Percentiles rank a stretch among this genome's conserved stretches.
phyloP scores from a whole-genome alignment of 2,888 invertebrate species.

The Taphrorychus bicolor region DNA sequence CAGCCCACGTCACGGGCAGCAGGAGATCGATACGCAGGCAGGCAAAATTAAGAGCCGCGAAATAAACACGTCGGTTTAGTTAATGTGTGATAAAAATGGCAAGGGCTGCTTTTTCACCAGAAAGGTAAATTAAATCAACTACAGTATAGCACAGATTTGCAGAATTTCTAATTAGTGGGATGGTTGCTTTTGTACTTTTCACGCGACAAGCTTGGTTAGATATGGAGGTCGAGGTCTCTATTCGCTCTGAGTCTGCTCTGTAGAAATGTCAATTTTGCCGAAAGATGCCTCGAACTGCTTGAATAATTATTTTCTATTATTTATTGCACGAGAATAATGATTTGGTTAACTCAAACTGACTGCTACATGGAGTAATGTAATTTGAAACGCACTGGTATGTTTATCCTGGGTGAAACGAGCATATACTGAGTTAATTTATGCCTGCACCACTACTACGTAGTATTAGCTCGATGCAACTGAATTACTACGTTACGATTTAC shows the following conservation, averaged over 20 bases:
- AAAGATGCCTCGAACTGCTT: neutral
- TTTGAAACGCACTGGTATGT: too few relatives aligned
- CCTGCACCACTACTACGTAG: constrained; percentile 8
- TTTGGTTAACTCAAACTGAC: too few relatives aligned
- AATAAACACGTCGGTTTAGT: constrained; percentile 52
- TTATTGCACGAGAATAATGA: neutral
- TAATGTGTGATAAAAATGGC: constrained; percentile 76
- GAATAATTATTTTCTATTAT: neutral
- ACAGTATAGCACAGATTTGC: neutral
- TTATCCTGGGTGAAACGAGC: neutral
- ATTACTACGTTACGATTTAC: constrained; percentile 36
- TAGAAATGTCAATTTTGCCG: constrained; percentile 32
- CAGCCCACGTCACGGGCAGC: constrained; percentile 51
- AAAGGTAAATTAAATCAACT: constrained; percentile 39
- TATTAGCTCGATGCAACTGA: constrained; percentile 13
- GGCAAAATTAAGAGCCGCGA: constrained; percentile 40
- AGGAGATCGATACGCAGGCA: constrained; percentile 51
- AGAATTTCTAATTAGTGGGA: neutral
- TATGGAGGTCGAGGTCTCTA: neutral
- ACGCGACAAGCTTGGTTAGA: neutral
- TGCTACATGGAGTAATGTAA: too few relatives aligned
- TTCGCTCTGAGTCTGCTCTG: constrained; percentile 34
- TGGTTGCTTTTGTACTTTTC: neutral
- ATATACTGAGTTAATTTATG: constrained; percentile 1
- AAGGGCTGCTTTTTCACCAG: constrained; percentile 73